Base-by-base conservation (phyloP, 2,888 invertebrate genomes). In the Hymenopus coronatus region DNA sequence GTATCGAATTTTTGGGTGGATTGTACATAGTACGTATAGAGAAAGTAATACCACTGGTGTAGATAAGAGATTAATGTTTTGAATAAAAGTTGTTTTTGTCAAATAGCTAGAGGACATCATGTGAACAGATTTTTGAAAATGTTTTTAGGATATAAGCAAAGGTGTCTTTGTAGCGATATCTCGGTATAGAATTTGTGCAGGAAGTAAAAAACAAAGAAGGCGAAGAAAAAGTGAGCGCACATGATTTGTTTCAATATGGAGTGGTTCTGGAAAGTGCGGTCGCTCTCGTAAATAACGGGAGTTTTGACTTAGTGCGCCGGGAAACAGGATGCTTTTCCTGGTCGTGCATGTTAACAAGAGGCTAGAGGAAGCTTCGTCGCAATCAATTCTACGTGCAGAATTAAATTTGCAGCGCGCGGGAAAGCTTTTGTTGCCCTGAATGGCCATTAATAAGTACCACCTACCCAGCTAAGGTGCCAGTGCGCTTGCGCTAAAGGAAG, bases 341-440 rank as follows among this genome's bases (percentile, higher is more conserved):
- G 54, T 70, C 54, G 20, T 70, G 54, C 54, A 70, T 70, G 54
- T 70, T 14, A 54, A 54, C 54, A 54, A 54, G 15, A 54, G 54
- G 2, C 54, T 70, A 70, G 54, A 70, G 87, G 88, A 83, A 83
- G 88, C 30, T 84, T 88, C 84, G 85, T 54, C 30, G 88, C 84
- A 83, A 88, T 88, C 88, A 88, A 88, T 88, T 88, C 83, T 82
- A 89, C 54, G 89, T 87, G 85, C 33, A 83, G 90, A 89, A 70
- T 70, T 70, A 70, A 70, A 70, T 70, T 70, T 70, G 25, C 20
- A 20, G 54, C 25, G 54, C 54, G 54, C 54, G 54, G 54, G 54
- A 70, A 70, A 70, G 54, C 54, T 70, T 70, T 70, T 70, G 54
- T 70, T 70, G 25, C 25, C 15, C 54, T 70, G 54, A 70, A 70